These are phyloP conservation scores for Batillaria attramentaria DNA, from an alignment of 1,140 invertebrate species.

Conservation along the genomic window DNA sequence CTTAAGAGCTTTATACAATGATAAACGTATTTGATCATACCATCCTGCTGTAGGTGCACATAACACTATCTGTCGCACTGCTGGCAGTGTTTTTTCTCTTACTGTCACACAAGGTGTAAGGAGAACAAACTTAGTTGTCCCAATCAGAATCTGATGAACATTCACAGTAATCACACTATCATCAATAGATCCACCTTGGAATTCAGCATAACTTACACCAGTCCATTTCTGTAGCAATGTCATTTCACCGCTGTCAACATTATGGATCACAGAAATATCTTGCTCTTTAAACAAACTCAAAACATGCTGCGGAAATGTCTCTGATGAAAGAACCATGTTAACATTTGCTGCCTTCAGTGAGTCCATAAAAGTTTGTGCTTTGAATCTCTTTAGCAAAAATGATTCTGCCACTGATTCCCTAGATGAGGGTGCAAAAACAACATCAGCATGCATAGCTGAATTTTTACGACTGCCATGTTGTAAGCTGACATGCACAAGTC, in stretches of 20 bases:
- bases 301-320: conserved; percentile 25
- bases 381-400: too few relatives aligned
- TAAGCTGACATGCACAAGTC: too few relatives aligned
- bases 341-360: conserved; percentile 1
- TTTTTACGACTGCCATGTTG: too few relatives aligned
- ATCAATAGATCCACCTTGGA: background rate
- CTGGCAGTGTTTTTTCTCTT: background rate
- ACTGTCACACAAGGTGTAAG: conserved; percentile 8
- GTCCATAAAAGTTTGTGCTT: too few relatives aligned
- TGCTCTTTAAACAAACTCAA: conserved; percentile 18
- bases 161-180: conserved; percentile 11
- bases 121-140: conserved; percentile 23
- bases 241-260: conserved; percentile 26
- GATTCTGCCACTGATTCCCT: too few relatives aligned
- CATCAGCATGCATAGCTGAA: too few relatives aligned
- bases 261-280: conserved; percentile 32
- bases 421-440: too few relatives aligned
- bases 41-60: conserved; percentile 43
- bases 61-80: conserved; percentile 28
- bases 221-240: conserved; percentile 11
- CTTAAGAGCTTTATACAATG: conserved; percentile 30
- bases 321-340: conserved; percentile 25
- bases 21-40: conserved; percentile 34
- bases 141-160: conserved; percentile 20
- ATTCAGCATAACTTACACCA: background rate